These are phyloP conservation scores for Drosophila nannoptera DNA, from an alignment of 1,140 invertebrate species.

Conservation along the genomic window DNA sequence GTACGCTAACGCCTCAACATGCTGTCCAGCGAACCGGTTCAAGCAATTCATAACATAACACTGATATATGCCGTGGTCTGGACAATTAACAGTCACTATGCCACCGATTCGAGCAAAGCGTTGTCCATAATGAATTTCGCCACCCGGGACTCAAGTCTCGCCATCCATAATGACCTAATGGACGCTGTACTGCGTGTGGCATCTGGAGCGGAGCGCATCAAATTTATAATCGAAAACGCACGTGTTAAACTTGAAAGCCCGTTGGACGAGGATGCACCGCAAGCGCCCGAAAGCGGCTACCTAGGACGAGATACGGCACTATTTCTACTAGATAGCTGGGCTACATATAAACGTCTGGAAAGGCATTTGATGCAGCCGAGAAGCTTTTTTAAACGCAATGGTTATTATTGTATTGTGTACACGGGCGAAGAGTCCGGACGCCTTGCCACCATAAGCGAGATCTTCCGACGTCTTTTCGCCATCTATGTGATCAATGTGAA, in stretches of 20 bases:
- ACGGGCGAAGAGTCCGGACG: slow-evolving; percentile 54
- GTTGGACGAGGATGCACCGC: neutral
- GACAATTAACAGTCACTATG: slow-evolving; percentile 65
- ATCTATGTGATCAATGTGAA: slow-evolving; percentile 68
- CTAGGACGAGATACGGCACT: slow-evolving; percentile 36
- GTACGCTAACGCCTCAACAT: slow-evolving; percentile 9
- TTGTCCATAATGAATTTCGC: slow-evolving; percentile 60
- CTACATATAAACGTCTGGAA: slow-evolving; percentile 55
- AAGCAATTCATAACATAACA: slow-evolving; percentile 44
- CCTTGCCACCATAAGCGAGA: slow-evolving; percentile 43
- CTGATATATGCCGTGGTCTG: slow-evolving; percentile 67
- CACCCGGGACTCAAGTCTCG: slow-evolving; percentile 28
- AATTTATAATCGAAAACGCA: slow-evolving; percentile 50
- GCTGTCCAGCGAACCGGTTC: slow-evolving; percentile 16
- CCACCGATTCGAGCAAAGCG: slow-evolving; percentile 33
- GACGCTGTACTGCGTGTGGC: slow-evolving; percentile 37
- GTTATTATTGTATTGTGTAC: slow-evolving; percentile 62
- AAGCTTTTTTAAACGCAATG: slow-evolving; percentile 59
- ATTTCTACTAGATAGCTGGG: slow-evolving; percentile 67
- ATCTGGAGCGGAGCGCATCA: slow-evolving; percentile 24
- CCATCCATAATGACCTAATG: slow-evolving; percentile 62
- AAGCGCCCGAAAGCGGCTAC: slow-evolving; percentile 17
- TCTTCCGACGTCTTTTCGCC: slow-evolving; percentile 59
- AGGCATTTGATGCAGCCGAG: slow-evolving; percentile 33
- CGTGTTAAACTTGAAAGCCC: slow-evolving; percentile 26